Base-by-base conservation (phyloP, 2,888 invertebrate species). In the Anoncus sp. region DNA sequence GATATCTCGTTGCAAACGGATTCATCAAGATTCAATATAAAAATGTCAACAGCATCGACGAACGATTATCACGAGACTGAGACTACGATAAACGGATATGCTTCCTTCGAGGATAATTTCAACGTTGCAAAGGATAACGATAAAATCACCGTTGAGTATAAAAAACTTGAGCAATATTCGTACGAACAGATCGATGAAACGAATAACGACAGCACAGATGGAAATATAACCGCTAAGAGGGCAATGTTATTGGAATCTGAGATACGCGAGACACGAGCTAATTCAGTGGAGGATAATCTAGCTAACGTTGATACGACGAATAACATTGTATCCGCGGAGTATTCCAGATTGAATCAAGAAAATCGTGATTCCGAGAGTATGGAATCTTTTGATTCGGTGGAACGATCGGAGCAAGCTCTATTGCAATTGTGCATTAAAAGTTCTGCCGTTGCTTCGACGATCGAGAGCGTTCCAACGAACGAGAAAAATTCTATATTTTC, bases 341-440 rank as follows among this genome's bases (percentile, higher is more conserved):
- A 18, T 45, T 7, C 16, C 66, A 5, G 51, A 38, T 1, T 59
- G 16, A 72, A 63, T 40, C 27, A 24, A 0, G 78, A 80, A 59
- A 74, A 70, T 16, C 81, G 75, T 0, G 82, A 82, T 22, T 82
- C 84, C 12, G 86, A 84, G 38, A 90, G 87, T 51, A 88, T 84
- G 22, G 89, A 89, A 53, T 90, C 89, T 0, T 88, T 87, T 22
- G 86, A 89, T 51, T 90, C 89, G 0, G 86, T 90, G 2, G 90
- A 90, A 35, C 85, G 86, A 66, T 89, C 90, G 12, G 89, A 88
- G 35, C 90, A 87, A 18, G 87, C 83, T 2, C 82, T 89, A 4
- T 60, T 87, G 5, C 85, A 88, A 70, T 53, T 89, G 6, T 89
- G 89, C 22, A 88, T 86, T 24, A 85, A 84, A 55, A 73, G n/a